phyloP scores from a whole-genome alignment of 1,140 invertebrate species.

The Cydia amplana region DNA sequence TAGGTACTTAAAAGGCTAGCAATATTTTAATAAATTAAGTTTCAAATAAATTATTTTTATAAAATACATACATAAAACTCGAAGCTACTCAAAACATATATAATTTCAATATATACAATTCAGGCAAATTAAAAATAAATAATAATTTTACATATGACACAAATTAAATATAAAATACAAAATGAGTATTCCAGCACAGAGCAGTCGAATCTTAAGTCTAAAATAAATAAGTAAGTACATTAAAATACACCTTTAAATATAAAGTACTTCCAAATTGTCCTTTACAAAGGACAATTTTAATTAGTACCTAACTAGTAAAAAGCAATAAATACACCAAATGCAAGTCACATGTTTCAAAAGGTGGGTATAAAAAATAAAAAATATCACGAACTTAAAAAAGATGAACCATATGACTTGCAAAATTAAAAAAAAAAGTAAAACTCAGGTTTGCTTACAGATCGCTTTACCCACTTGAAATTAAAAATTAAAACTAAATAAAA shows the following conservation, averaged over 20 bases:
- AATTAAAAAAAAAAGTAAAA: slow-evolving; percentile 25
- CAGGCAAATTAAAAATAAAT: too few relatives aligned
- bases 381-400: slow-evolving; percentile 19
- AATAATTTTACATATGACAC: neutral
- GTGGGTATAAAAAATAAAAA: slow-evolving; percentile 31
- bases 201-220: slow-evolving; percentile 37
- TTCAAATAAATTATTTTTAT: neutral
- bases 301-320: neutral
- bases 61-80: neutral
- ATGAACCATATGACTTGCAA: slow-evolving; percentile 35
- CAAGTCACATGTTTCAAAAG: slow-evolving; percentile 36
- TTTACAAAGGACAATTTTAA: slow-evolving; percentile 26
- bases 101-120: neutral
- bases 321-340: slow-evolving; percentile 34
- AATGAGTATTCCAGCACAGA: slow-evolving; percentile 42
- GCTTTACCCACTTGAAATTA: neutral
- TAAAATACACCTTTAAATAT: slow-evolving; percentile 44
- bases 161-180: neutral
- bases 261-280: slow-evolving; percentile 44
- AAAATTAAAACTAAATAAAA: slow-evolving; percentile 26
- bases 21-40: neutral
- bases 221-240: slow-evolving; percentile 46
- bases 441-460: neutral
- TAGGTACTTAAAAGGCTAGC: neutral
- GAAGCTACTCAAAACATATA: neutral